These are phyloP conservation scores for Luperina nickerlii DNA, from an alignment of 2,888 invertebrate genomes.

Conservation along the genomic window DNA sequence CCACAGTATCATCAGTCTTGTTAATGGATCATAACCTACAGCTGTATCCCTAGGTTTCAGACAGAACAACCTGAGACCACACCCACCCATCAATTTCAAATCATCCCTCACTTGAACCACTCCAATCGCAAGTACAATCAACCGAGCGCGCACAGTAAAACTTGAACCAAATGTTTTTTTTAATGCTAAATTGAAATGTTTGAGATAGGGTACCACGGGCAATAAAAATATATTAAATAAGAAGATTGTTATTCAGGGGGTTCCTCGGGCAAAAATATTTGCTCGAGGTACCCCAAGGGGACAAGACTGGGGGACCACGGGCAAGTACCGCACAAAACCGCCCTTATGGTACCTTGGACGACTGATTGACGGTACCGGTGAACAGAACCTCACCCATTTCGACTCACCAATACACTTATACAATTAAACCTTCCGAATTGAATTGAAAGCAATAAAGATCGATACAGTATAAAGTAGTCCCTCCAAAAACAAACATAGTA, in stretches of 20 bases:
- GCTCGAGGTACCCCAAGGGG: too few species aligned
- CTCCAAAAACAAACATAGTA: conserved; percentile 77
- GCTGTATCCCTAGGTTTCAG: background rate
- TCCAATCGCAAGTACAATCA: conserved; percentile 39
- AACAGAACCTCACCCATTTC: conserved; percentile 48
- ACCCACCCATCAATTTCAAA: conserved; percentile 23
- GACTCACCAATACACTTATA: conserved; percentile 45
- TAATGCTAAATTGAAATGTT: too few species aligned
- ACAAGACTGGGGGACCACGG: too few species aligned
- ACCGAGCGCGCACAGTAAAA: background rate
- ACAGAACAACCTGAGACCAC: background rate
- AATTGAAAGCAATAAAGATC: conserved; percentile 77
- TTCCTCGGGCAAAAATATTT: too few species aligned
- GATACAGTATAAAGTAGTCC: conserved; percentile 72
- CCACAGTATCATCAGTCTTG: too few species aligned
- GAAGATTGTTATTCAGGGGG: too few species aligned
- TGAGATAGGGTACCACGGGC: too few species aligned
- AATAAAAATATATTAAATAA: too few species aligned
- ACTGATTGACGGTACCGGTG: conserved; percentile 5
- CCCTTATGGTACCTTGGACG: background rate
- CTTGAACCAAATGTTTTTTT: background rate
- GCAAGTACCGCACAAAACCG: background rate
- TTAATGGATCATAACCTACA: background rate
- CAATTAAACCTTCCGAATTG: conserved; percentile 75
- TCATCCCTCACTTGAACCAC: conserved; percentile 26